Conservation (phyloP, 2,797 vertebrate species). For the Cyprinodon diabolis region DNA sequence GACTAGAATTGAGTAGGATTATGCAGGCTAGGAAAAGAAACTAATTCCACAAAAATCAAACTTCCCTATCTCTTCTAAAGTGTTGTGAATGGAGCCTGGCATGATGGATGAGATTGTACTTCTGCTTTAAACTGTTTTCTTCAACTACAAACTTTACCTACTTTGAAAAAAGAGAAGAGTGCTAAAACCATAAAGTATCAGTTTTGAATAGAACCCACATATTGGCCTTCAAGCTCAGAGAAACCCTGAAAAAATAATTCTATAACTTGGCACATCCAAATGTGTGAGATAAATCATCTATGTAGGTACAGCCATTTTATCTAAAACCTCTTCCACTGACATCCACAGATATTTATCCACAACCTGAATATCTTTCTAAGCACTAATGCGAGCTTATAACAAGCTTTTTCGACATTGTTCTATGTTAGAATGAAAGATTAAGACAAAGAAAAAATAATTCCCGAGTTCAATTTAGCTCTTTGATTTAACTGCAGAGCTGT, state of each 20-base stretch:
- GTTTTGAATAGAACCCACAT: not conserved
- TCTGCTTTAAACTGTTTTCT: not conserved
- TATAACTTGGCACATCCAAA: not conserved
- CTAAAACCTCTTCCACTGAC: constrained; percentile 14
- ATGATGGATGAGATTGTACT: not conserved
- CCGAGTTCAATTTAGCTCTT: constrained; percentile 31
- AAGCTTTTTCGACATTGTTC: constrained; percentile 16
- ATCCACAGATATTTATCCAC: constrained; percentile 30
- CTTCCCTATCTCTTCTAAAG: not conserved
- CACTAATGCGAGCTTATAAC: not conserved
- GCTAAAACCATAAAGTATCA: not conserved
- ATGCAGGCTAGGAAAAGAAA: constrained; percentile 2
- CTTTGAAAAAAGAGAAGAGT: not conserved
- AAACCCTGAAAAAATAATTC: not conserved
- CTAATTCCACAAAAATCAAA: not conserved
- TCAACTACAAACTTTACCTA: not conserved
- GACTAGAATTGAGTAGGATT: too few species aligned
- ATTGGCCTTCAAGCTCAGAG: not conserved
- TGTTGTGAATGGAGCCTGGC: not conserved
- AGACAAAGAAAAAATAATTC: constrained; percentile 30
- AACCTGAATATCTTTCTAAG: constrained; percentile 22
- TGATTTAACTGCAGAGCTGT: constrained; percentile 56
- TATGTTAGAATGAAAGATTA: constrained; percentile 22
- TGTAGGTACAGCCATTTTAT: not conserved
- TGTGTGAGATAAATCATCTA: too few species aligned